These are phyloP conservation scores for Metopolophium dirhodum DNA, from an alignment of 1,140 invertebrate genomes.

Conservation along the genomic window DNA sequence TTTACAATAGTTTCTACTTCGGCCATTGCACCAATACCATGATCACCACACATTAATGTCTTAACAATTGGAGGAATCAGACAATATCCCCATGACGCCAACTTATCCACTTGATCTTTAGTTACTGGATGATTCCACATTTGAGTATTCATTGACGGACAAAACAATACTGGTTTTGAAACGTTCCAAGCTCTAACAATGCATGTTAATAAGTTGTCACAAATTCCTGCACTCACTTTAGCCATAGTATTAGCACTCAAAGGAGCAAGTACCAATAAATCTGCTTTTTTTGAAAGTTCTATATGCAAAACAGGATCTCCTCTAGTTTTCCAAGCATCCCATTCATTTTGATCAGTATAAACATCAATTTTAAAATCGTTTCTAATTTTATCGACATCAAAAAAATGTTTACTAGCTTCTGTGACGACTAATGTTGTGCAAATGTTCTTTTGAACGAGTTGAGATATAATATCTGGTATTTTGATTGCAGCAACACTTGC, in stretches of 20 bases:
- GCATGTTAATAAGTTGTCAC: conserved; percentile 96
- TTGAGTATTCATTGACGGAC: conserved; percentile 97
- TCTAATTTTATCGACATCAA: conserved; percentile 70
- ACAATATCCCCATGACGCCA: conserved; percentile 83
- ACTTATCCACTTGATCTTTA: conserved; percentile 73
- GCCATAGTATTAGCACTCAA: conserved; percentile 96
- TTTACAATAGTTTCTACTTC: conserved; percentile 81
- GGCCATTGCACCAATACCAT: conserved; percentile 93
- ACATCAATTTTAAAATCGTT: conserved; percentile 67
- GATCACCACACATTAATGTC: conserved; percentile 93
- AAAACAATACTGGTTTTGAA: conserved; percentile 86
- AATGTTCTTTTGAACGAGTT: conserved; percentile 62
- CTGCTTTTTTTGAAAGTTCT: conserved; percentile 94
- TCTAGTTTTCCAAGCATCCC: conserved; percentile 86
- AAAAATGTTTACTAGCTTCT: conserved; percentile 85
- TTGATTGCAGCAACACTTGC: conserved; percentile 94
- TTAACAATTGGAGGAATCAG: conserved; percentile 90
- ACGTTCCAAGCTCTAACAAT: conserved; percentile 92
- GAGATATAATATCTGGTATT: conserved; percentile 71
- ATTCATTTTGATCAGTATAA: conserved; percentile 86
- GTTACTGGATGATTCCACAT: conserved; percentile 98
- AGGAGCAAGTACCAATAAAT: conserved; percentile 91
- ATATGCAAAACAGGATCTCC: conserved; percentile 97
- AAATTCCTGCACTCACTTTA: conserved; percentile 91
- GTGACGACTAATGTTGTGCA: conserved; percentile 84